phyloP scores from a whole-genome alignment of 2,888 invertebrate species.

The Bruchidius siliquastri region DNA sequence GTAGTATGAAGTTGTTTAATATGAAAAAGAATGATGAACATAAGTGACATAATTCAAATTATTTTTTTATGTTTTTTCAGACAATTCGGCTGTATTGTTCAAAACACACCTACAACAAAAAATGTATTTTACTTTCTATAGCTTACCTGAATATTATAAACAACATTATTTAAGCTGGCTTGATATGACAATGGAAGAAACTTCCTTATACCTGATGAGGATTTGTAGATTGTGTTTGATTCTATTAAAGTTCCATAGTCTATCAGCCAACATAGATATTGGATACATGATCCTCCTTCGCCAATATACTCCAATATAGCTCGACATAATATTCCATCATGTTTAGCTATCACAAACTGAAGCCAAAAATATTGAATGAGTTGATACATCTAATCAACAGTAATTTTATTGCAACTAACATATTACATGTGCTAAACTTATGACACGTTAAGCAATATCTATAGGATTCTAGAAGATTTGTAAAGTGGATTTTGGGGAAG shows the following conservation, averaged over 20 bases:
- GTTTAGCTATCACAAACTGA: constrained; percentile 25
- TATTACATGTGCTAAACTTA: too few relatives aligned
- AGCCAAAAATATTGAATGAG: constrained; percentile 6
- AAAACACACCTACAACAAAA: too few relatives aligned
- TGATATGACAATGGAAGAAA: constrained; percentile 25
- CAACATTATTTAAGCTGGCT: constrained; percentile 31
- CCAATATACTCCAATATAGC: constrained; percentile 22
- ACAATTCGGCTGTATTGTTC: too few relatives aligned
- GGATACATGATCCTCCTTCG: background rate
- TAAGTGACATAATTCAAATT: too few relatives aligned
- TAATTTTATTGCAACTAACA: too few relatives aligned
- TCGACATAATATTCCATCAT: constrained; percentile 20
- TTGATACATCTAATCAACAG: constrained; percentile 1
- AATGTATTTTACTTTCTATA: too few relatives aligned
- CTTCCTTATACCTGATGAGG: constrained; percentile 21
- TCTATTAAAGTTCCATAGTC: constrained; percentile 30
- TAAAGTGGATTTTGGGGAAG: too few relatives aligned
- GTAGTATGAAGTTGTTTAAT: too few relatives aligned
- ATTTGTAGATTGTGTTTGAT: constrained; percentile 23
- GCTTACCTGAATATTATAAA: constrained; percentile 28
- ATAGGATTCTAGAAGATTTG: too few relatives aligned
- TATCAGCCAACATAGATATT: constrained; percentile 30
- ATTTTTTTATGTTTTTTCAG: too few relatives aligned
- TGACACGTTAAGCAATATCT: too few relatives aligned
- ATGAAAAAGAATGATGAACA: too few relatives aligned